phyloP scores from a whole-genome alignment of 2,888 invertebrate species.

The Hemithea aestivaria region DNA sequence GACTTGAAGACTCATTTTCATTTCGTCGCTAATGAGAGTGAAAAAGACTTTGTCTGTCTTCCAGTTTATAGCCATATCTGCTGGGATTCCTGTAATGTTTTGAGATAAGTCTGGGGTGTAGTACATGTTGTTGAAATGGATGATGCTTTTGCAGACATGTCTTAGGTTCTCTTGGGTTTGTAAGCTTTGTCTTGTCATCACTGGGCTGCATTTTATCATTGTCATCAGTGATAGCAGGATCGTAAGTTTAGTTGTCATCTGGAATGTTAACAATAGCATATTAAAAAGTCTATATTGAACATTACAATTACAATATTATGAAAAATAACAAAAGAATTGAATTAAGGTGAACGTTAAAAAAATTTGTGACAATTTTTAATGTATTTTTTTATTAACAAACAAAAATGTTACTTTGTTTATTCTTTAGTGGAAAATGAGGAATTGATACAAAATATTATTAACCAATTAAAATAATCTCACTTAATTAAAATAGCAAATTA shows the following conservation, averaged over 20 bases:
- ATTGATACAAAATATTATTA: too few species aligned
- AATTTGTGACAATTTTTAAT: too few species aligned
- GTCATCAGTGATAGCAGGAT: conserved; percentile 35
- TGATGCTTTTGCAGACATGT: conserved; percentile 43
- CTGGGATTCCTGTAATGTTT: conserved; percentile 59
- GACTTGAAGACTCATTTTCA: conserved; percentile 63
- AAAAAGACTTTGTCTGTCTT: conserved; percentile 62
- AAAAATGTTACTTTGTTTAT: too few species aligned
- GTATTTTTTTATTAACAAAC: too few species aligned
- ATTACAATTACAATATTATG: too few species aligned
- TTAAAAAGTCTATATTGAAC: too few species aligned
- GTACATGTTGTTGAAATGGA: conserved; percentile 55
- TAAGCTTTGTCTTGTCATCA: conserved; percentile 49
- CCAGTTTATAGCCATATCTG: conserved; percentile 67
- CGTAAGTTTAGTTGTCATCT: conserved; percentile 47
- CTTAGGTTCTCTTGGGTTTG: conserved; percentile 36
- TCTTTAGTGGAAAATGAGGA: too few species aligned
- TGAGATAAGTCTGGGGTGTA: conserved; percentile 46
- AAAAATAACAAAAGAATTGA: too few species aligned
- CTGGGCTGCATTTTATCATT: conserved; percentile 37
- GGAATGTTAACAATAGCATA: too few species aligned
- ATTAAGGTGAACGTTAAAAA: too few species aligned
- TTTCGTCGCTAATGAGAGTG: conserved; percentile 62
- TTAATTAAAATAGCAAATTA: too few species aligned
- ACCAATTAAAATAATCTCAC: too few species aligned